These are phyloP conservation scores for Eupithecia vulgata DNA, from an alignment of 2,888 invertebrate genomes.

Conservation along the genomic window DNA sequence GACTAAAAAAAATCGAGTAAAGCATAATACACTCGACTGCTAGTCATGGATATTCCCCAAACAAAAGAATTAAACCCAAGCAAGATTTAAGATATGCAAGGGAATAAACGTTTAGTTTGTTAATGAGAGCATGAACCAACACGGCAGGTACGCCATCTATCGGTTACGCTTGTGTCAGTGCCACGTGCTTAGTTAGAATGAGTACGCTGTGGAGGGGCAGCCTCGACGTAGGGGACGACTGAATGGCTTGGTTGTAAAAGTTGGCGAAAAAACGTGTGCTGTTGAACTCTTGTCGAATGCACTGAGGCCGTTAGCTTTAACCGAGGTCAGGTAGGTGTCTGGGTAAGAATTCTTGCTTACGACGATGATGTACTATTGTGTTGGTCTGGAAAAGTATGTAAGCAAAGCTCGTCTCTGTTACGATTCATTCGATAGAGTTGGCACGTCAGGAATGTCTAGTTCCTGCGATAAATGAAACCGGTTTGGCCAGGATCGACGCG, in stretches of 20 bases:
- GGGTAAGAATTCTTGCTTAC: constrained; percentile 7
- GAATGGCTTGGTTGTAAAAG: constrained; percentile 62
- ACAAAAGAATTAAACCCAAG: not conserved
- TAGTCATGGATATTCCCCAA: not conserved
- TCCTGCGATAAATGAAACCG: constrained; percentile 12
- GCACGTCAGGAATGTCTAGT: constrained; percentile 5
- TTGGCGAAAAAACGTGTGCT: constrained; percentile 72
- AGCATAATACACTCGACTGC: not conserved
- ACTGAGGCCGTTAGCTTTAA: constrained; percentile 71
- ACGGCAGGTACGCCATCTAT: constrained; percentile 28
- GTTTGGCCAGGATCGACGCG: not conserved
- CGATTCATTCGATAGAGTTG: constrained; percentile 10
- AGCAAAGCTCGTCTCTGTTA: constrained; percentile 13
- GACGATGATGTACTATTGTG: constrained; percentile 40
- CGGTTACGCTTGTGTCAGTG: constrained; percentile 29
- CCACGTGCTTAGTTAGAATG: constrained; percentile 27
- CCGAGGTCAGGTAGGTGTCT: constrained; percentile 75
- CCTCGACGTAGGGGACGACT: constrained; percentile 16
- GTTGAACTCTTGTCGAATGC: constrained; percentile 75
- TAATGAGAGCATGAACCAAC: not conserved
- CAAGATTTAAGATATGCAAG: not conserved
- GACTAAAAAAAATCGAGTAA: not conserved
- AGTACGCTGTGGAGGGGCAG: constrained; percentile 23
- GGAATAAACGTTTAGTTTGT: not conserved
- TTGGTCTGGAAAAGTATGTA: constrained; percentile 52